Evolutionary conservation across 2,113 vertebrate species (phyloP), one percentile per base, ranked within the genome.

Genomic region (Rana temporaria): DNA sequence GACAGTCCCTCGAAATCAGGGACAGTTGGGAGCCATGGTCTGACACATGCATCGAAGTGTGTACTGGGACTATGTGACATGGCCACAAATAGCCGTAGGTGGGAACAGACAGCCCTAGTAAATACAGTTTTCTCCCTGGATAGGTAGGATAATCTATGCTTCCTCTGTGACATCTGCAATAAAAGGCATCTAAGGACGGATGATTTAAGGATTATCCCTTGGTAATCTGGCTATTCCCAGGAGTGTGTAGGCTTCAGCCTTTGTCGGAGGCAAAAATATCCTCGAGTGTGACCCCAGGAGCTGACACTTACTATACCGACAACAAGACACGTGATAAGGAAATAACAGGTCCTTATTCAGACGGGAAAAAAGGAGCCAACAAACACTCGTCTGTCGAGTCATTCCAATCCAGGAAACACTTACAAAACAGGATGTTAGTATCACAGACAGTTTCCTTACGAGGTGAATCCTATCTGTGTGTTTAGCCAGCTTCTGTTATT

Each of bases 171-270:
- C n/a, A 60, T 20, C 59, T 60, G 59, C 59, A 60, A 60, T 60
- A 60, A 20, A 22, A 60, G 59, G 20, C 59, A 60, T 60, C 20
- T 60, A 60, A 60, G 59, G 59, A 60, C 59, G 20, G 20, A 60
- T 60, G 59, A 20, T 60, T 60, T 20, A 60, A 11, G 59, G 59
- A 60, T 60, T 60, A 60, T 60, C 59, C 59, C n/a, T 60, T 60
- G 59, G 6, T 60, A 60, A 60, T 60, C 59, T 60, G 59, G 59
- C 19, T 60, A 60, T 22, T 11, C 19, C 19, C 19, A 60, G 59
- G 59, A 60, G 59, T 60, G 8, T 60, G 17, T 20, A n/a, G 19
- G 59, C 59, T 20, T 20, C 8, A 6, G 8, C 9, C n/a, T 17
- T n/a, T 20, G 59, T n/a, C 3, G 2, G 19, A 20, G 19, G 19